These are phyloP conservation scores for Neodon shergylaensis DNA, from an alignment of 2,113 vertebrate genomes.

Conservation along the genomic window DNA sequence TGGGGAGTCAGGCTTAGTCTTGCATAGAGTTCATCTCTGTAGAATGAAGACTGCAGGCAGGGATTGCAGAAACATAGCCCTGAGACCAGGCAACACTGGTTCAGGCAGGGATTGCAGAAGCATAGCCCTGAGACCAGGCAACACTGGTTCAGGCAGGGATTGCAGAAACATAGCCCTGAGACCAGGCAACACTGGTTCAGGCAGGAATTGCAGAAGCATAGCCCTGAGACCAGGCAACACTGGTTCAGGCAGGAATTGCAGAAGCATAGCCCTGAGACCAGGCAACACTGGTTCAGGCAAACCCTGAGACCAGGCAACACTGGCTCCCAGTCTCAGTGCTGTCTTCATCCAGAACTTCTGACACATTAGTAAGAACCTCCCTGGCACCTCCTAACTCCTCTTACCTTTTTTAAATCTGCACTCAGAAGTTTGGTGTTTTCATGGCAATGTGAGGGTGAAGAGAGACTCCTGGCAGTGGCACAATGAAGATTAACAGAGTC, in stretches of 20 bases:
- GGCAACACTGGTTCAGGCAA: neutral
- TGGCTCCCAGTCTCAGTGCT: neutral
- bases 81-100: neutral
- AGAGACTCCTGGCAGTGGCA: neutral
- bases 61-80: neutral
- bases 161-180: too few relatives aligned
- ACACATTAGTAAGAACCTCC: neutral
- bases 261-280: neutral
- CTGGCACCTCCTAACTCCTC: neutral
- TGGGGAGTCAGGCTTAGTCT: neutral
- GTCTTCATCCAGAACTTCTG: neutral
- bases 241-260: neutral
- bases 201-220: too few relatives aligned
- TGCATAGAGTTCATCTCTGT: constrained; percentile 18
- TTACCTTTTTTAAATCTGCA: neutral
- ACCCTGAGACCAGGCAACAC: neutral
- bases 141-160: neutral
- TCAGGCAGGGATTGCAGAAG: neutral
- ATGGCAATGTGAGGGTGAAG: neutral
- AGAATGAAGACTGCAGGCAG: neutral
- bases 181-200: neutral
- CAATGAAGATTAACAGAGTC: neutral
- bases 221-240: too few relatives aligned
- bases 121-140: neutral
- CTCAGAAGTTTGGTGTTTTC: neutral